Evolutionary conservation across 2,797 vertebrate species (phyloP).

Genomic region (Leptatherina wallacei): DNA sequence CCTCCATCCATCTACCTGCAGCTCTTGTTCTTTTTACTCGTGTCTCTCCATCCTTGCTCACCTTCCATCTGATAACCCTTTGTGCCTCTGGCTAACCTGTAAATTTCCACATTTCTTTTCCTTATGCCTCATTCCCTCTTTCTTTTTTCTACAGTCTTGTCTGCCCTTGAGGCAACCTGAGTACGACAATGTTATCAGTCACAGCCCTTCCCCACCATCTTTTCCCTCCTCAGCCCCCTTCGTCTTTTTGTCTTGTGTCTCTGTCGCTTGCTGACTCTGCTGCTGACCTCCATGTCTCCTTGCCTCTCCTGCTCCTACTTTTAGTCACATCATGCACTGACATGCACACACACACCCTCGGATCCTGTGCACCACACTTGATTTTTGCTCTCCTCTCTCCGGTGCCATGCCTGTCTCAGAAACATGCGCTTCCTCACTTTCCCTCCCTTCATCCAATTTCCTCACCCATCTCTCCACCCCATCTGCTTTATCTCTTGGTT

Average conservation of each 20-base stretch:
- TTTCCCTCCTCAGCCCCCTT: slow-evolving; percentile 26
- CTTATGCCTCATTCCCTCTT: slow-evolving; percentile 60
- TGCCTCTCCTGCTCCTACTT: slow-evolving; percentile 37
- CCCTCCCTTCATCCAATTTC: slow-evolving; percentile 40
- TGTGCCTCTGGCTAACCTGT: slow-evolving; percentile 61
- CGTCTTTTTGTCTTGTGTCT: slow-evolving; percentile 47
- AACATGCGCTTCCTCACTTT: background rate
- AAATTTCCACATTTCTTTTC: slow-evolving; percentile 62
- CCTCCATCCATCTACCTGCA: slow-evolving; percentile 34
- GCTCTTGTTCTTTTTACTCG: slow-evolving; percentile 22
- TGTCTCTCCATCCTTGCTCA: slow-evolving; percentile 60
- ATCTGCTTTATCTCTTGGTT: slow-evolving; percentile 34
- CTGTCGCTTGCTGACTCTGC: slow-evolving; percentile 57
- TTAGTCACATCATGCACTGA: slow-evolving; percentile 35
- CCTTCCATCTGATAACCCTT: slow-evolving; percentile 50
- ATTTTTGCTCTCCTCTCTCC: slow-evolving; percentile 2
- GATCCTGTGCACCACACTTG: slow-evolving; percentile 18
- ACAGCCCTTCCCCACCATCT: slow-evolving; percentile 56
- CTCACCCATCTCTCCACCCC: slow-evolving; percentile 13
- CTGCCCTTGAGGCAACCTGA: slow-evolving; percentile 80
- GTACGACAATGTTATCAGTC: slow-evolving; percentile 80
- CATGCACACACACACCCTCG: background rate
- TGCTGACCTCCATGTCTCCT: slow-evolving; percentile 66
- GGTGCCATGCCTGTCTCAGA: slow-evolving; percentile 6
- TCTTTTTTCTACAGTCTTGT: slow-evolving; percentile 62